phyloP scores from a whole-genome alignment of 2,113 vertebrate species.

The Pimephales promelas region DNA sequence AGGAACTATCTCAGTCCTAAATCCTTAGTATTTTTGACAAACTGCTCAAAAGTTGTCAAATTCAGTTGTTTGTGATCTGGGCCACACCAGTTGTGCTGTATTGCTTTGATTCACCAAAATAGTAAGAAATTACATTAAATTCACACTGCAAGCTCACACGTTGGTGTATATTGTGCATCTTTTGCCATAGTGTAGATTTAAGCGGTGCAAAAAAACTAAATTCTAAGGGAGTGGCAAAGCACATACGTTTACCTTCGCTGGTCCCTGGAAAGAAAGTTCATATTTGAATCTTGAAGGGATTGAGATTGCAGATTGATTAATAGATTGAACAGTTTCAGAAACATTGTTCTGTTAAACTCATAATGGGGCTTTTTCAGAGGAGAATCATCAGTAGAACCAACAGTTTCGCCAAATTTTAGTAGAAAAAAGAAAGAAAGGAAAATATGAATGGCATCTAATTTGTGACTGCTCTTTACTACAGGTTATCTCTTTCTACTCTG shows the following conservation, averaged over 20 bases:
- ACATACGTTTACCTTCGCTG: not conserved
- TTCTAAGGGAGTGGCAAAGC: not conserved
- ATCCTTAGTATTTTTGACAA: not conserved
- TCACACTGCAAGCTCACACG: too few relatives aligned
- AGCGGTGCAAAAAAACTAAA: not conserved
- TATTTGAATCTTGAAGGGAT: not conserved
- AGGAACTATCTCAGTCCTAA: too few relatives aligned
- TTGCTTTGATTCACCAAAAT: too few relatives aligned
- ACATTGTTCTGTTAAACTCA: not conserved
- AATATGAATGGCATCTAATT: not conserved
- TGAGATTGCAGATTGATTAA: too few relatives aligned
- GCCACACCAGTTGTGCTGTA: not conserved
- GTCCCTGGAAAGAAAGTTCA: not conserved
- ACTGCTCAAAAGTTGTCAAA: not conserved
- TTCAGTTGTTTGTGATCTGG: not conserved
- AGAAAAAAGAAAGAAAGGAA: not conserved
- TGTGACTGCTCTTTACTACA: not conserved
- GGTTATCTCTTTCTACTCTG: slow-evolving; percentile 11
- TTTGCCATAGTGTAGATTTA: not conserved
- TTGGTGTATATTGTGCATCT: too few relatives aligned
- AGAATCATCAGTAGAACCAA: not conserved
- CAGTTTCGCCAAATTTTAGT: not conserved
- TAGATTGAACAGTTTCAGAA: not conserved
- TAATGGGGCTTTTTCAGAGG: not conserved
- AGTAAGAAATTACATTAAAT: too few relatives aligned